Conservation (phyloP, 2,113 vertebrate genomes). For the Pygoscelis antarcticus region DNA sequence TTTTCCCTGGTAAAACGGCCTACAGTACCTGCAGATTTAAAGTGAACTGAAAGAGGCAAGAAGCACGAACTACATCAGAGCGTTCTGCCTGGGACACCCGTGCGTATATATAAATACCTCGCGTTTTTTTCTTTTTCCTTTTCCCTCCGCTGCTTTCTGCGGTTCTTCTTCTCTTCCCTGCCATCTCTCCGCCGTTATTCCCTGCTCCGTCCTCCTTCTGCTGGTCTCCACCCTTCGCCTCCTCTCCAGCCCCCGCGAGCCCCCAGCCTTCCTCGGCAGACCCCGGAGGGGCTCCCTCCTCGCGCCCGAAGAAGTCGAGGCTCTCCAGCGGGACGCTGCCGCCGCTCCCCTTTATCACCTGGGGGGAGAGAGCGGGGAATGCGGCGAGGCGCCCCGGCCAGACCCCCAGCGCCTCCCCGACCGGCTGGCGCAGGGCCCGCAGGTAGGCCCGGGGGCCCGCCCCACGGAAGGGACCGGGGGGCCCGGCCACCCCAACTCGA, state of each 20-base stretch:
- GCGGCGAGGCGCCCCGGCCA: rapidly evolving
- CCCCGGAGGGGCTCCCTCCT: background rate
- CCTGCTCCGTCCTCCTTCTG: background rate
- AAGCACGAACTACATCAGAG: background rate
- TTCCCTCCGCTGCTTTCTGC: background rate
- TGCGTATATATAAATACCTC: background rate
- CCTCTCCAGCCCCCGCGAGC: background rate
- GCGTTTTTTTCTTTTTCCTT: conserved; percentile 57
- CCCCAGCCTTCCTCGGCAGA: background rate
- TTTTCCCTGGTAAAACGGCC: background rate
- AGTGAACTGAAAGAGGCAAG: background rate
- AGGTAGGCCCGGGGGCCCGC: background rate
- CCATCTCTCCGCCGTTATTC: background rate
- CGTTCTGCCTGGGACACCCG: rapidly evolving
- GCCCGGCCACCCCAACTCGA: too few species aligned
- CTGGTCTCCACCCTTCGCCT: background rate
- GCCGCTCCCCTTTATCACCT: conserved; percentile 68
- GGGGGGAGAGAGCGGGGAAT: background rate
- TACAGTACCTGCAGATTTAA: background rate
- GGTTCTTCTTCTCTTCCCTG: conserved; percentile 64
- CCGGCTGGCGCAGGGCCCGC: background rate
- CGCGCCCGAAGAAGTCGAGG: conserved; percentile 74
- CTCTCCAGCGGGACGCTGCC: background rate
- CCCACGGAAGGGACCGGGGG: rapidly evolving
- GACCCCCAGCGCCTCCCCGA: background rate